Base-by-base conservation (phyloP, 2,113 vertebrate species). In the Myiopsitta monachus region DNA sequence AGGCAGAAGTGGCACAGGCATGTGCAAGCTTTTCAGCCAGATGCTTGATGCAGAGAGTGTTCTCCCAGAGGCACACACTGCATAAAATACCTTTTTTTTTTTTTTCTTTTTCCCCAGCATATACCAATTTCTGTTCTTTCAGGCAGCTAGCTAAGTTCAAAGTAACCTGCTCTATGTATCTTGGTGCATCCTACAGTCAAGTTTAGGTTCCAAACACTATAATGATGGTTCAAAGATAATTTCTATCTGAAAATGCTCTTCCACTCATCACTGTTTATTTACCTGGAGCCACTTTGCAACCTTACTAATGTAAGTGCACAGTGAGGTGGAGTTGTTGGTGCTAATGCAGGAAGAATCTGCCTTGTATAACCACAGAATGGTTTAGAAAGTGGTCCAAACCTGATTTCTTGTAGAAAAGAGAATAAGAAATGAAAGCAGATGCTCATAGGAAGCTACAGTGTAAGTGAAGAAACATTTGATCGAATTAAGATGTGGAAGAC, bases 261-360 rank as follows among this genome's bases (percentile, higher is more conserved):
- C 36, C 16, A n/a, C 23, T 69, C 9, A 1, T 43, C 12, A 1
- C 4, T 27, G 3, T 73, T 83, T 31, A 47, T 31, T 43, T 69
- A 52, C 39, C 69, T 57, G 21, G 28, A 36, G 24, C 30, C 26
- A 24, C 18, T 57, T 51, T 63, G 59, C n/a, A 68, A 69, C 47
- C 33, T 88, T n/a, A 27, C 11, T 55, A 31, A 55, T 7, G 5
- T 21, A 61, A 80, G 24, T 31, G 28, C 33, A 11, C 8, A 38
- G 33, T 9, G 0, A 87, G n/a, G 38, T 47, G 18, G 17, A 41
- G 31, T 62, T 57, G 75, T 38, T 87, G 63, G 62, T 74, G 64
- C 46, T 94, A 83, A 81, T 70, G 64, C 76, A 94, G 83, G 87
- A 89, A 94, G 49, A 88, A 59, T 78, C 36, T 86, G 49, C 57